Evolutionary conservation across 2,797 vertebrate species (phyloP).

Genomic region (Myripristis murdjan): DNA sequence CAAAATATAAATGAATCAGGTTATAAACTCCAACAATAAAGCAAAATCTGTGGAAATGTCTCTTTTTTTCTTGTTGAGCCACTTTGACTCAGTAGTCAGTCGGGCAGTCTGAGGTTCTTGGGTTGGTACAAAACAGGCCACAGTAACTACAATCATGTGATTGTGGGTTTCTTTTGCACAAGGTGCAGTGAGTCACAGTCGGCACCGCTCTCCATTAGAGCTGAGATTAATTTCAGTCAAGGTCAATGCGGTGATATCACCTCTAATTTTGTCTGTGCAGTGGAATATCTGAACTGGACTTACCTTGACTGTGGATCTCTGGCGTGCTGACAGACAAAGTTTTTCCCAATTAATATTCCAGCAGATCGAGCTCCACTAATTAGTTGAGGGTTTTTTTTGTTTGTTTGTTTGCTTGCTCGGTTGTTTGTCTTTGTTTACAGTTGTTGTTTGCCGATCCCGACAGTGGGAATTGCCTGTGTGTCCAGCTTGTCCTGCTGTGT

Average conservation of each 20-base stretch:
- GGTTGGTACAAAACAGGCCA: neutral
- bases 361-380: conserved; percentile 8
- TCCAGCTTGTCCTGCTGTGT: conserved; percentile 3
- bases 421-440: too few species aligned
- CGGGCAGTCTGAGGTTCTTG: neutral
- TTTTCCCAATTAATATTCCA: conserved; percentile 58
- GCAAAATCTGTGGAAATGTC: too few species aligned
- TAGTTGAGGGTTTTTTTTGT: neutral
- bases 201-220: neutral
- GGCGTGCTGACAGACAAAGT: neutral
- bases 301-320: conserved; percentile 30
- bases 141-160: neutral
- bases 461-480: neutral
- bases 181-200: neutral
- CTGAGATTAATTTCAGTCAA: neutral
- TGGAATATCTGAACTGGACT: conserved; percentile 6
- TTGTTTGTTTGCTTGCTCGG: too few species aligned
- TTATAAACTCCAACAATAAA: too few species aligned
- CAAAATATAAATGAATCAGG: neutral
- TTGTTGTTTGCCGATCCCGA: neutral
- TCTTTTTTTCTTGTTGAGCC: too few species aligned
- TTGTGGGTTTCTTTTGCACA: neutral
- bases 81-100: too few species aligned
- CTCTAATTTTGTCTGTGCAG: conserved; percentile 4
- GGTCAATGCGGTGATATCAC: too few species aligned